Conservation (phyloP, 37 sponge, comb jelly and placozoan genomes). For the Eunapius fragilis region DNA sequence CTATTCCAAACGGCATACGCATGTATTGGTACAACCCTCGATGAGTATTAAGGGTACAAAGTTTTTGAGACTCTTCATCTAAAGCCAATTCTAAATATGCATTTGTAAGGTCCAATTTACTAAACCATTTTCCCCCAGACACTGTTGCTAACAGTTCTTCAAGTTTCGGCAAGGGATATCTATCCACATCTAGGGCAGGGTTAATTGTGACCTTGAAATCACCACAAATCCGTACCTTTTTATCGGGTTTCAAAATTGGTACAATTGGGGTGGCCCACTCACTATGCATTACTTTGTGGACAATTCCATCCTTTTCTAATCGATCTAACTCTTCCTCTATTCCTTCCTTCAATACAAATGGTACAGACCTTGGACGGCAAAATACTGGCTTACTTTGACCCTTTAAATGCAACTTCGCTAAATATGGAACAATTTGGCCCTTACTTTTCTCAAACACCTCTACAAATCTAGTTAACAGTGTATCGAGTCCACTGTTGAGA, state of each 20-base stretch:
- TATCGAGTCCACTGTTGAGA: not conserved
- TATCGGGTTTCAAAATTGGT: slow-evolving; percentile 42
- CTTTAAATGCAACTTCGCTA: slow-evolving; percentile 17
- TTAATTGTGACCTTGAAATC: slow-evolving; percentile 53
- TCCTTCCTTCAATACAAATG: slow-evolving; percentile 7
- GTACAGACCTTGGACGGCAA: slow-evolving; percentile 8
- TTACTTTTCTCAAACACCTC: slow-evolving; percentile 15
- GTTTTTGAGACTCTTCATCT: slow-evolving; percentile 26
- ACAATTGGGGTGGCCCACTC: slow-evolving; percentile 65
- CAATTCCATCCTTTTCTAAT: slow-evolving; percentile 32
- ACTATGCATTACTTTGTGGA: slow-evolving; percentile 20
- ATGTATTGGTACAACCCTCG: slow-evolving; percentile 37
- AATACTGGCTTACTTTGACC: slow-evolving; percentile 12
- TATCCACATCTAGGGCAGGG: slow-evolving; percentile 32
- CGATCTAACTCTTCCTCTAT: slow-evolving; percentile 15
- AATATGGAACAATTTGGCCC: slow-evolving; percentile 7
- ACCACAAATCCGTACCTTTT: slow-evolving; percentile 42
- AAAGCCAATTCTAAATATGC: slow-evolving; percentile 41
- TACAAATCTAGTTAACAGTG: slow-evolving; percentile 17
- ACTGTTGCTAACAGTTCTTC: slow-evolving; percentile 41
- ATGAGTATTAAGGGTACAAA: slow-evolving; percentile 69
- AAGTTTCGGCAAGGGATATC: slow-evolving; percentile 42
- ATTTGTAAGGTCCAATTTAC: slow-evolving; percentile 41
- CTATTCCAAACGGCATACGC: slow-evolving; percentile 19
- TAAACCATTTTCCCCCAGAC: slow-evolving; percentile 41